A percentile compares a stretch with the other conserved stretches of the same genome.
Evolutionary conservation across 2,797 vertebrate species (phyloP).

Genomic region (Myotis planiceps): DNA sequence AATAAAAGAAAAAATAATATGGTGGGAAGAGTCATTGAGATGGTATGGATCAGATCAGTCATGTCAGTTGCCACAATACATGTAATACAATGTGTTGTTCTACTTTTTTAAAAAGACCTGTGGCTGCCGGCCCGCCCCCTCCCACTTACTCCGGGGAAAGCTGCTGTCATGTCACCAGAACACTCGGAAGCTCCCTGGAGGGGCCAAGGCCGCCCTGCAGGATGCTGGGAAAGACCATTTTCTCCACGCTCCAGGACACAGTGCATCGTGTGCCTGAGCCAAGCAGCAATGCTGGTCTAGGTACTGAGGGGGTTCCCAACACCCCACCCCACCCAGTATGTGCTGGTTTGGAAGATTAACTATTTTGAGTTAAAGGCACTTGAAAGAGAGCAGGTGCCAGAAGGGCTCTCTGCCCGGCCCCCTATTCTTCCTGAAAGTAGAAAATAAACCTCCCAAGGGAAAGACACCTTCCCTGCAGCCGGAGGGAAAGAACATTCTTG

Average conservation of each 20-base stretch:
- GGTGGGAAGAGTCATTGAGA: not conserved
- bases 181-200: not conserved
- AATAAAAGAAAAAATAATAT: not conserved
- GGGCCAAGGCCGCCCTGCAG: not conserved
- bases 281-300: not conserved
- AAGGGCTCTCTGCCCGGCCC: not conserved
- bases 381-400: not conserved
- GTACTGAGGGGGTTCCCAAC: not conserved
- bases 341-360: too few relatives aligned
- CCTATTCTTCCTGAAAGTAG: not conserved
- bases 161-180: accelerated
- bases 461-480: not conserved
- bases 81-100: not conserved
- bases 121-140: not conserved
- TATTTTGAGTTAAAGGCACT: not conserved
- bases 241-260: not conserved
- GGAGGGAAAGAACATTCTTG: not conserved
- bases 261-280: not conserved
- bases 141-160: not conserved
- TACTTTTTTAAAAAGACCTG: not conserved
- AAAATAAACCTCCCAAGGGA: too few relatives aligned
- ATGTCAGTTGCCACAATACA: not conserved
- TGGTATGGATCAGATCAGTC: not conserved
- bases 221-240: not conserved
- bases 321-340: not conserved